A percentile compares a stretch with the other conserved stretches of the same genome.
These are phyloP conservation scores for Melangyna quadrimaculata DNA, from an alignment of 2,888 invertebrate species.

Conservation along the genomic window DNA sequence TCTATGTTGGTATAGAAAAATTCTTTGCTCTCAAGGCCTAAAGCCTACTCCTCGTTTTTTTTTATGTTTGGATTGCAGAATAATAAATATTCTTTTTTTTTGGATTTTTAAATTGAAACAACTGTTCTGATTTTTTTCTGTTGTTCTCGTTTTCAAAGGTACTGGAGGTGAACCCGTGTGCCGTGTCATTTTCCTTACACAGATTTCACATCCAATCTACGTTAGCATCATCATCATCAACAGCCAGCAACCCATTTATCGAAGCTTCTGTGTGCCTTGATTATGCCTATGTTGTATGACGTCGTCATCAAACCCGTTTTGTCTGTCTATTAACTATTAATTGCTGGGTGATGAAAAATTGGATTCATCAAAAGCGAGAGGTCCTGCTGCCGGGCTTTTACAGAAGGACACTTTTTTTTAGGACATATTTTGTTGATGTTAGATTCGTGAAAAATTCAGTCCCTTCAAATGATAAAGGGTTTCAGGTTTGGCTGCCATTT, in stretches of 20 bases:
- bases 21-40: constrained; percentile 4
- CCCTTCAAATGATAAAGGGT: constrained; percentile 51
- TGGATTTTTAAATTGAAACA: constrained; percentile 58
- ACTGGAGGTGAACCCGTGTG: constrained; percentile 6
- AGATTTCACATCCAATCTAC: constrained; percentile 49
- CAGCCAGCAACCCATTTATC: constrained; percentile 10
- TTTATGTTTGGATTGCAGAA: constrained; percentile 27
- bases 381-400: constrained; percentile 17
- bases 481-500: constrained; percentile 13
- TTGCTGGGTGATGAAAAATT: constrained; percentile 71
- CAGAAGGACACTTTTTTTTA: not conserved
- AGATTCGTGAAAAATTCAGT: constrained; percentile 67
- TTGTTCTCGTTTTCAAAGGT: not conserved
- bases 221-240: constrained; percentile 47
- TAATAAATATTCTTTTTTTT: constrained; percentile 43
- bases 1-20: not conserved
- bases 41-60: constrained; percentile 7
- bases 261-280: not conserved
- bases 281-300: not conserved
- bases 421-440: too few relatives aligned
- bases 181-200: constrained; percentile 1
- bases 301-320: constrained; percentile 51
- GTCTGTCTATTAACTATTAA: constrained; percentile 69
- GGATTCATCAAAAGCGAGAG: constrained; percentile 49
- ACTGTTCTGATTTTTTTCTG: constrained; percentile 47